Evolutionary conservation across 2,113 vertebrate species (phyloP).

Genomic region (Poeciliopsis retropinna): DNA sequence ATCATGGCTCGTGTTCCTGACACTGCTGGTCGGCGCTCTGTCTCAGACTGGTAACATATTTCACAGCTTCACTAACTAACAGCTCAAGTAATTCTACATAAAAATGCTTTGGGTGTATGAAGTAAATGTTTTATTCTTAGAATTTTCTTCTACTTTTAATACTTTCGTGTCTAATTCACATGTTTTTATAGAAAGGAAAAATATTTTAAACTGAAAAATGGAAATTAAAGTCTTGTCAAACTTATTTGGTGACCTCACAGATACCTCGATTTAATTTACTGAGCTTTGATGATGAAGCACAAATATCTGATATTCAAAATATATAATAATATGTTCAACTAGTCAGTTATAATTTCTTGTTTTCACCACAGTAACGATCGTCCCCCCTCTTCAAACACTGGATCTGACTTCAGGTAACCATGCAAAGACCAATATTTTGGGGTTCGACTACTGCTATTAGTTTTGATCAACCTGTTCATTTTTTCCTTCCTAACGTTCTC

Average conservation of each 20-base stretch:
- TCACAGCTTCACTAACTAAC: too few relatives aligned
- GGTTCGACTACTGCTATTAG: background rate
- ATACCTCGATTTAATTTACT: background rate
- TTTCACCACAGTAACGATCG: slow-evolving; percentile 4
- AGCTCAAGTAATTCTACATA: background rate
- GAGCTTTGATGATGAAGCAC: background rate
- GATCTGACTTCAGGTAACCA: slow-evolving; percentile 28
- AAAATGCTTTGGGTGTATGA: background rate
- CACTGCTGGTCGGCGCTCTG: slow-evolving; percentile 26
- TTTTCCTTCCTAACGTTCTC: background rate
- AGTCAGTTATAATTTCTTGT: slow-evolving; percentile 8
- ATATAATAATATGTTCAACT: background rate
- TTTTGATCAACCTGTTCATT: background rate
- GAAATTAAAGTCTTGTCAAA: background rate
- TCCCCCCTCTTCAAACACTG: background rate
- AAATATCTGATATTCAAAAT: background rate
- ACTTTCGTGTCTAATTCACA: background rate
- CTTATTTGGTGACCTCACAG: background rate
- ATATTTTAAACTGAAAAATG: background rate
- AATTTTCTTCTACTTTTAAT: background rate
- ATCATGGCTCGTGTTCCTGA: slow-evolving; percentile 37
- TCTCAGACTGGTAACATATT: slow-evolving; percentile 38
- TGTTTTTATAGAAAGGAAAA: background rate
- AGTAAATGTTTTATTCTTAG: background rate
- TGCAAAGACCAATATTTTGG: rapidly evolving